Evolutionary conservation across 1,140 invertebrate species (phyloP), one percentile per base, ranked within the genome.

Genomic region (Trachymyrmex septentrionalis): DNA sequence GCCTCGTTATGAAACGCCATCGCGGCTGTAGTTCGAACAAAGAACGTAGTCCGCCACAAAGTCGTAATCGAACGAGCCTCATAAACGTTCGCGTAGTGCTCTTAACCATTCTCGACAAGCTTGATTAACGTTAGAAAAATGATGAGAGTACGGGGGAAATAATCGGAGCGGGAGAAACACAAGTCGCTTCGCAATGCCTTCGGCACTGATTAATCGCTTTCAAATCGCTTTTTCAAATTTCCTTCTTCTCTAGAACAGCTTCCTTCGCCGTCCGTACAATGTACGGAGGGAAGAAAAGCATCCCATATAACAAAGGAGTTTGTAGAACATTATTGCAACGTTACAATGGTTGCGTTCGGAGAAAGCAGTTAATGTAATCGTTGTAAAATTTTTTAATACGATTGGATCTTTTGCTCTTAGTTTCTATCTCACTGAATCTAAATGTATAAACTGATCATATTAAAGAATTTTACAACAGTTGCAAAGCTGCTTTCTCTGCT

Each of bases 1-100:
- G 78, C 57, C 30, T 34, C 21, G 78, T 71, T 81, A 44, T 16
- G 64, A 59, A 71, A 81, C 34, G 34, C 19, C 21, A 27, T 71
- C 50, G 64, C 34, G 50, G 57, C 30, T 34, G n/a, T n/a, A 53
- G n/a, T 61, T 34, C 30, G 27, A 69, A 50, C 63, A 66, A 69
- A 67, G 48, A 38, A 7, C 77, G 4, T n/a, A n/a, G n/a, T n/a
- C n/a, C n/a, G 30, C 9, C 66, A 27, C 66, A 21, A 55, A 69
- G 16, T 71, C 53, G 78, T 48, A 48, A 81, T 57, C 50, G 38
- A 71, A 48, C n/a, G 16, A 66, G 55, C n/a, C 30, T 71, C 64
- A 24, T 57, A 48, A 69, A 59, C 38, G 38, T 69, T 69, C 44
- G n/a, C 21, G 0, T 48, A 48, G n/a, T 44, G n/a, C 44, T 82